Conservation (phyloP, 2,113 vertebrate genomes). For the Hirundichthys speculiger region DNA sequence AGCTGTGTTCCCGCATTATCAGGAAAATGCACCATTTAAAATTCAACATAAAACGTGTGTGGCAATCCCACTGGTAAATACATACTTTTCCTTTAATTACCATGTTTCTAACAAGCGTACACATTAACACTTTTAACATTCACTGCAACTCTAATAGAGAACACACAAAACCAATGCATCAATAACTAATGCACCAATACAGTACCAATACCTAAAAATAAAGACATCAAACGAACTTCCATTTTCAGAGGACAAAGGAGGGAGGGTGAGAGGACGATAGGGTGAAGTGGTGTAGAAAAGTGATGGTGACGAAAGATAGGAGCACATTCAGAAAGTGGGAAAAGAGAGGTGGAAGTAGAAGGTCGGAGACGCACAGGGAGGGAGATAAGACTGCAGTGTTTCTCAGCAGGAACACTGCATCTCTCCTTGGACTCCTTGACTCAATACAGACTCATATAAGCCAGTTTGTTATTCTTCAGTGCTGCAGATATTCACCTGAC, state of each 20-base stretch:
- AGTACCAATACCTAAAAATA: slow-evolving; percentile 48
- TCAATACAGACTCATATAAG: slow-evolving; percentile 55
- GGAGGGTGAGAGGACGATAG: slow-evolving; percentile 33
- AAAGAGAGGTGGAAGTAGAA: slow-evolving; percentile 65
- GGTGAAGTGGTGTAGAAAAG: slow-evolving; percentile 53
- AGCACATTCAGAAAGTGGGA: slow-evolving; percentile 53
- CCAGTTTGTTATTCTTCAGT: slow-evolving; percentile 58
- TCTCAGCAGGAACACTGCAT: slow-evolving; percentile 59
- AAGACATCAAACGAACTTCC: slow-evolving; percentile 66
- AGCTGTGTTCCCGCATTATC: slow-evolving; percentile 42
- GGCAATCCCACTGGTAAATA: slow-evolving; percentile 59
- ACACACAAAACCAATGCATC: slow-evolving; percentile 28
- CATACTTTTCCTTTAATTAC: slow-evolving; percentile 66
- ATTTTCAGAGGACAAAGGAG: slow-evolving; percentile 56
- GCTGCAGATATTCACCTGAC: slow-evolving; percentile 34
- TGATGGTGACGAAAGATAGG: slow-evolving; percentile 70
- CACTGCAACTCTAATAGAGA: slow-evolving; percentile 42
- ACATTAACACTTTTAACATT: slow-evolving; percentile 44
- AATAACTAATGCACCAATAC: background rate
- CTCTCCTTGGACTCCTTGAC: slow-evolving; percentile 59
- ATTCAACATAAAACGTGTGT: slow-evolving; percentile 37
- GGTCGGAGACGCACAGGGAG: slow-evolving; percentile 62
- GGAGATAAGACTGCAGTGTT: slow-evolving; percentile 72
- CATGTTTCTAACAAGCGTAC: slow-evolving; percentile 31
- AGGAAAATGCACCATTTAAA: slow-evolving; percentile 34